A percentile compares a stretch with the other conserved stretches of the same genome.
Conservation (phyloP, 1,140 invertebrate species). For the Halesus radiatus region DNA sequence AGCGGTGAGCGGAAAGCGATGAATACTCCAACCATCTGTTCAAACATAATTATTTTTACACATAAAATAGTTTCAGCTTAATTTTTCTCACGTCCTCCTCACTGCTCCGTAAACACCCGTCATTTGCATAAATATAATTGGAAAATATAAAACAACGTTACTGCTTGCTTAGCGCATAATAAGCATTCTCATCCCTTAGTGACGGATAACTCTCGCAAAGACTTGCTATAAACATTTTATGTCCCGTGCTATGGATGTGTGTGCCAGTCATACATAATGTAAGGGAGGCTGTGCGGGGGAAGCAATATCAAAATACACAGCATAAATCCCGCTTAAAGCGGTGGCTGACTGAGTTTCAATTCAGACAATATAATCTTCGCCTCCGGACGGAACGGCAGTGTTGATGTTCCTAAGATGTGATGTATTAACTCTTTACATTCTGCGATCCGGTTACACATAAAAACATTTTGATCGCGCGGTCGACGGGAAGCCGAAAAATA, state of each 20-base stretch:
- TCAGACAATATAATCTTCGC: conserved; percentile 17
- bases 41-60: too few relatives aligned
- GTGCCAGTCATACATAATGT: conserved; percentile 31
- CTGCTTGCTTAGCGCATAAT: neutral
- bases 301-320: conserved; percentile 27
- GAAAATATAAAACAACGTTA: conserved; percentile 1
- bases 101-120: too few relatives aligned
- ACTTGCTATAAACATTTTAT: conserved; percentile 20
- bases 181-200: neutral
- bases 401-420: neutral
- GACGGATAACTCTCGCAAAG: neutral
- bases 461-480: too few relatives aligned
- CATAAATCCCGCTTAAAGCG: conserved; percentile 31
- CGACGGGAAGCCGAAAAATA: neutral
- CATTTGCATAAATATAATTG: neutral
- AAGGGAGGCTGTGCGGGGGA: neutral
- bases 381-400: neutral
- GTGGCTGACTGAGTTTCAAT: conserved; percentile 29
- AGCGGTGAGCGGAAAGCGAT: too few relatives aligned
- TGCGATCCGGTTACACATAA: neutral
- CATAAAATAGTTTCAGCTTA: neutral
- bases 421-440: conserved; percentile 10
- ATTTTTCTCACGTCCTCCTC: neutral
- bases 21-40: too few relatives aligned
- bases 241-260: neutral